Evolutionary conservation across 2,888 invertebrate species (phyloP), one percentile per base, ranked within the genome.

Genomic region (Polymixis lichenea): DNA sequence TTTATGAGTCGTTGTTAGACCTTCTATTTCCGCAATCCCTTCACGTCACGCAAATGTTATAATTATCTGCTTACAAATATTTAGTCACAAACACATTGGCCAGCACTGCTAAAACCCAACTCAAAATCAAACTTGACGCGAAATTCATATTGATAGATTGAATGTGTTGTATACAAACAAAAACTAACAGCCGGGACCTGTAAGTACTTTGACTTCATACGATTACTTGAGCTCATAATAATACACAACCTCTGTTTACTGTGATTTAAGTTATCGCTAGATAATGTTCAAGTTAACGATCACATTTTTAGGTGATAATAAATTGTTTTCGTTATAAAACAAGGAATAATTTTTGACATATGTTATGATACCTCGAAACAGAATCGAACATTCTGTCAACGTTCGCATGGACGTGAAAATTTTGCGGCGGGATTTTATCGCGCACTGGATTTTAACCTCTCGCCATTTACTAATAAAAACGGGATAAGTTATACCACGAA

Each of bases 61-160:
- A 64, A 64, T 46, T 43, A 43, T 56, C 1, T 64, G 64, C 51
- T 51, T 32, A 58, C n/a, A 64, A 70, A 70, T 70, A 51, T 65
- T 78, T 78, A 77, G 70, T 77, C 78, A 70, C 71, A 53, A 65
- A 58, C 61, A 68, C n/a, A 51, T 49, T 71, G 46, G 64, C n/a
- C 77, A 69, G 55, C 77, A 77, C 68, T 60, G n/a, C 11, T 65
- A 28, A 25, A 65, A 65, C 49, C 17, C 46, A 53, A 17, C 7
- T 56, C 32, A 38, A 56, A 62, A 49, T 1, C 6, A 43, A 53
- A 38, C 17, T 72, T n/a, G 28, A n/a, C 19, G n/a, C 28, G 9
- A 38, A 72, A 66, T 17, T 64, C 9, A 43, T n/a, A 43, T 17
- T 8, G 19, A 32, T 22, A 22, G 38, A 61, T 22, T 13, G 8